These are phyloP conservation scores for Holothuria scabra DNA, from an alignment of 53 echinoderm and acorn worm genomes.

Conservation along the genomic window DNA sequence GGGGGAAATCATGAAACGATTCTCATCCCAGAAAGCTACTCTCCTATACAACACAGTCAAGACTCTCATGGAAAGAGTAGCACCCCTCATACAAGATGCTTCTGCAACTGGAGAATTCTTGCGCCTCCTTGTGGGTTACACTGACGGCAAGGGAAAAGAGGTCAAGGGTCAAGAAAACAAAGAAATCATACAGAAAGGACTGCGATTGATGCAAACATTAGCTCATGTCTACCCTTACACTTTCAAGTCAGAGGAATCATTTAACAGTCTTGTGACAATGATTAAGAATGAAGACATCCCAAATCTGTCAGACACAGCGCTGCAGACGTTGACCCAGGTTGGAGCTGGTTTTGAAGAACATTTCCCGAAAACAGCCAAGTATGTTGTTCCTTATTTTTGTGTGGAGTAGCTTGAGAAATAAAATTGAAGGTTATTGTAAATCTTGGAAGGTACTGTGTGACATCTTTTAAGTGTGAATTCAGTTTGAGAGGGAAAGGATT, in stretches of 20 bases:
- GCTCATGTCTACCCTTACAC: conserved; percentile 85
- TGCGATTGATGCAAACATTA: conserved; percentile 83
- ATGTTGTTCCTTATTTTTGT: conserved; percentile 43
- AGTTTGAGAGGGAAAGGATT: no score
- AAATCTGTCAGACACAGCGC: conserved; percentile 74
- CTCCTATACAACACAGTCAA: conserved; percentile 83
- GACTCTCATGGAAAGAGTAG: conserved; percentile 89
- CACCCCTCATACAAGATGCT: conserved; percentile 85
- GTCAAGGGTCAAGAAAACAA: conserved; percentile 69
- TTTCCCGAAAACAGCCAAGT: conserved; percentile 84
- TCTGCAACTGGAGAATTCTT: conserved; percentile 80
- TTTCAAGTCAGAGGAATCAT: conserved; percentile 76
- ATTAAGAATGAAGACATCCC: conserved; percentile 78
- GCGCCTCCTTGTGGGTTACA: conserved; percentile 66
- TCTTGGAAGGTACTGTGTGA: no score
- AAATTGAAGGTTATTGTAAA: no score
- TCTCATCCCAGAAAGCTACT: conserved; percentile 73
- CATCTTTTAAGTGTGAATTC: no score
- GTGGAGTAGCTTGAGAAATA: no score
- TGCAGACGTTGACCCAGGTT: conserved; percentile 87
- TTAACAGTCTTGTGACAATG: conserved; percentile 67
- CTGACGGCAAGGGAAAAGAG: conserved; percentile 69
- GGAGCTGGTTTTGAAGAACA: conserved; percentile 79
- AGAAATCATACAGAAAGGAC: conserved; percentile 69
- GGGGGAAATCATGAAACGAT: conserved; percentile 96